These are phyloP conservation scores for Dione vanillae DNA, from an alignment of 2,888 invertebrate species.

Conservation along the genomic window DNA sequence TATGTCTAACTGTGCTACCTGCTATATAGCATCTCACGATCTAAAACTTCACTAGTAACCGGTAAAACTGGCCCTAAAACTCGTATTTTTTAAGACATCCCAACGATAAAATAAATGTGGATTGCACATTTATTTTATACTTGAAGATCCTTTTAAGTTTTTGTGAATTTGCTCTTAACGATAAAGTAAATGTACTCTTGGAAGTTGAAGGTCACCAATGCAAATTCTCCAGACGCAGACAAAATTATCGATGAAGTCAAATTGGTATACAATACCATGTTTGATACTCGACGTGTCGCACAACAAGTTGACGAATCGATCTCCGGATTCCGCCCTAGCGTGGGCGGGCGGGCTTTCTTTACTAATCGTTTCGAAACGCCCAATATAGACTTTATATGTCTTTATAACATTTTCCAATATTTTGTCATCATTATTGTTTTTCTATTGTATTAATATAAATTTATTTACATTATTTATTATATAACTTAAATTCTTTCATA, in stretches of 20 bases:
- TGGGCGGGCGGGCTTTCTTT: conserved; percentile 37
- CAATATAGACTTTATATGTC: background rate
- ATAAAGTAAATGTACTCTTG: conserved; percentile 25
- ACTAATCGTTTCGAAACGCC: background rate
- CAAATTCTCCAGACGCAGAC: conserved; percentile 26
- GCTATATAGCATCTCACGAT: too few relatives aligned
- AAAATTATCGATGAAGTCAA: conserved; percentile 38
- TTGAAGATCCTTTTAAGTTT: background rate
- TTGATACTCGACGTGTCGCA: conserved; percentile 23
- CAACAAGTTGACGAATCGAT: conserved; percentile 39
- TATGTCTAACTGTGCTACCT: too few relatives aligned
- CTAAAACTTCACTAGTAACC: too few relatives aligned
- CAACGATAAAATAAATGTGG: background rate
- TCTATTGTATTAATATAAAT: background rate
- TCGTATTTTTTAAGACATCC: background rate
- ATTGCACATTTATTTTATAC: too few relatives aligned
- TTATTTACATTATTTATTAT: background rate
- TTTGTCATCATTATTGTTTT: background rate
- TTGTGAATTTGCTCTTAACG: conserved; percentile 1
- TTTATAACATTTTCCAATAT: background rate
- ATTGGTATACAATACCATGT: conserved; percentile 27
- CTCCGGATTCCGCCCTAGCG: conserved; percentile 24
- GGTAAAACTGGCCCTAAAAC: too few relatives aligned
- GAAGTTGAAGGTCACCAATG: conserved; percentile 41
- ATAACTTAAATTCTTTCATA: background rate